phyloP scores from a whole-genome alignment of 2,888 invertebrate genomes.

The Cephonodes hylas region DNA sequence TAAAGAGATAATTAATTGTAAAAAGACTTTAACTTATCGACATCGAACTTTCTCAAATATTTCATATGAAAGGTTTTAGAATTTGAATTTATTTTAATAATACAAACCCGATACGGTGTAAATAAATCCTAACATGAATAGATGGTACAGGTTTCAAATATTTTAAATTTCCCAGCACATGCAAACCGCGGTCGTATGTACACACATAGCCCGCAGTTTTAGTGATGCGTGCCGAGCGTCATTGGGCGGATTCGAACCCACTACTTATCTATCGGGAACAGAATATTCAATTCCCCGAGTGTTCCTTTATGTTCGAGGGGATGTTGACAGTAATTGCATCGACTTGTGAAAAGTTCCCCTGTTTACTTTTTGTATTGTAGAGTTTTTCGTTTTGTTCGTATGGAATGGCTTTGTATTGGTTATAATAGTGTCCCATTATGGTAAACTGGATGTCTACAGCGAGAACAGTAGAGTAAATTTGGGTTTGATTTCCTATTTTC shows the following conservation, averaged over 20 bases:
- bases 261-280: slow-evolving; percentile 53
- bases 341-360: slow-evolving; percentile 16
- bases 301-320: slow-evolving; percentile 28
- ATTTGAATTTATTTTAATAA: background rate
- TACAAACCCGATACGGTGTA: background rate
- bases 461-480: too few relatives aligned
- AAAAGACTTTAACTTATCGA: too few relatives aligned
- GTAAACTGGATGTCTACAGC: too few relatives aligned
- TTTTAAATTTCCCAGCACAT: slow-evolving; percentile 8
- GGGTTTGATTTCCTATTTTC: too few relatives aligned
- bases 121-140: background rate
- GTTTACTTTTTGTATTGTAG: background rate
- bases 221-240: slow-evolving; percentile 37
- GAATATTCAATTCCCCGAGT: slow-evolving; percentile 35
- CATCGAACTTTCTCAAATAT: too few relatives aligned
- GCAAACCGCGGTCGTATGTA: background rate
- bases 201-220: slow-evolving; percentile 25
- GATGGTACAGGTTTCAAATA: slow-evolving; percentile 2
- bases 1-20: too few relatives aligned
- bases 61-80: too few relatives aligned
- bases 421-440: too few relatives aligned
- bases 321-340: slow-evolving; percentile 25
- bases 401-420: background rate
- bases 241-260: slow-evolving; percentile 34
- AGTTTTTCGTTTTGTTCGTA: background rate